A percentile compares a stretch with the other conserved stretches of the same genome.
Evolutionary conservation across 2,888 invertebrate genomes (phyloP).

Genomic region (Eristalis intricaria): DNA sequence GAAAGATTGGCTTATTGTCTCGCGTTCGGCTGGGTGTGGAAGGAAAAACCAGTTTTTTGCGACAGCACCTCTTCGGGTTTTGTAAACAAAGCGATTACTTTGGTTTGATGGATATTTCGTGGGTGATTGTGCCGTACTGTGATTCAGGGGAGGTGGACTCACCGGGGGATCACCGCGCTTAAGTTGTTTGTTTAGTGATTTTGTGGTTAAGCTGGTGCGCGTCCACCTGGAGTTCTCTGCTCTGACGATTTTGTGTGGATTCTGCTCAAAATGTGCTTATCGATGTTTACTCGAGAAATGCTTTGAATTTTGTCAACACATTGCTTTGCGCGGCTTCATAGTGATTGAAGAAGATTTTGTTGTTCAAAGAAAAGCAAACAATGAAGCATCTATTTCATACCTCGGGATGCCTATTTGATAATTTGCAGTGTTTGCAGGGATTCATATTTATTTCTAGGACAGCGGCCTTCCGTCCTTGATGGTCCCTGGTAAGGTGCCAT

Average conservation of each 20-base stretch:
- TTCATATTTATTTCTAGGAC: no score
- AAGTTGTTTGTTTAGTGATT: not conserved
- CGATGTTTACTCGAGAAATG: not conserved
- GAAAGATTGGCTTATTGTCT: not conserved
- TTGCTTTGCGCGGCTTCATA: not conserved
- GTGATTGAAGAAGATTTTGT: not conserved
- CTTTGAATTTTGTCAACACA: not conserved
- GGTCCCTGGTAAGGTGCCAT: no score
- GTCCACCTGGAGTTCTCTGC: not conserved
- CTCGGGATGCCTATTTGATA: no score
- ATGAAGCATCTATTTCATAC: no score
- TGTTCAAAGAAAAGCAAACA: not conserved
- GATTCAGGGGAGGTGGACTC: not conserved
- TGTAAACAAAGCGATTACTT: conserved; percentile 6
- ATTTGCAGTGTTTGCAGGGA: no score
- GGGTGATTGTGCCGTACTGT: not conserved
- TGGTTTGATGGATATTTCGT: not conserved
- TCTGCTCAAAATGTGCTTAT: not conserved
- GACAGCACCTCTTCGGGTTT: not conserved
- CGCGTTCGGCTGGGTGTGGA: not conserved
- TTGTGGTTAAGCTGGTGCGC: no score
- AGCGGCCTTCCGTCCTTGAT: no score
- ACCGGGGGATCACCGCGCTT: not conserved
- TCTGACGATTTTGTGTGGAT: not conserved
- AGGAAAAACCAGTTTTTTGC: not conserved